Percentiles rank a stretch among this genome's conserved stretches.
Evolutionary conservation across 2,888 invertebrate species (phyloP).

Genomic region (Tipula vernalis): DNA sequence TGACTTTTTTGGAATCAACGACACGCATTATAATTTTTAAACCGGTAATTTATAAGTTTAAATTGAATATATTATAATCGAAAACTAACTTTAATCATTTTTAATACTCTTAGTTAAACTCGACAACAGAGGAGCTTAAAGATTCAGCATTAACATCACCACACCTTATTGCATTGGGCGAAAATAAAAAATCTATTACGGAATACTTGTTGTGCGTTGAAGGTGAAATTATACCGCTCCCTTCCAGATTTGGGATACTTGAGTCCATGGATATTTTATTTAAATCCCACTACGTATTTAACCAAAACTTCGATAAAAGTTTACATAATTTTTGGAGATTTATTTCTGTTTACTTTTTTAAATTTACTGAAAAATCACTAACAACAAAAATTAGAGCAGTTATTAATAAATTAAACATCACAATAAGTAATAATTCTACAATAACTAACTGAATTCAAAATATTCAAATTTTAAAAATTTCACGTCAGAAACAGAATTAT

Average conservation of each 20-base stretch:
- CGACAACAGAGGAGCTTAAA: not conserved
- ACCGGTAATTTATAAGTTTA: too few species aligned
- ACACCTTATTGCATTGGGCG: not conserved
- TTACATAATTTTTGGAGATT: not conserved
- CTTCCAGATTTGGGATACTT: not conserved
- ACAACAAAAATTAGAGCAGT: not conserved
- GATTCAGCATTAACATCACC: not conserved
- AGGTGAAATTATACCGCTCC: not conserved
- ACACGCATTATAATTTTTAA: not conserved
- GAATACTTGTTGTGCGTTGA: not conserved
- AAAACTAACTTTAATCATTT: not conserved
- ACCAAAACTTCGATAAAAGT: not conserved
- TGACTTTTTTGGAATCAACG: not conserved
- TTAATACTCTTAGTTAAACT: not conserved
- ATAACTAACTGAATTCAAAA: not conserved
- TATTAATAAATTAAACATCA: not conserved
- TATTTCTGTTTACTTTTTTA: not conserved
- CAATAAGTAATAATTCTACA: not conserved
- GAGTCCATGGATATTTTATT: not conserved
- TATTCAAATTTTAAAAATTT: not conserved
- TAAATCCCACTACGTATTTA: not conserved
- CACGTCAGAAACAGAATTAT: too few species aligned
- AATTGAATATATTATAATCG: not conserved
- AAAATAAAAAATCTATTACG: not conserved
- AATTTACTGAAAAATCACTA: not conserved